These are phyloP conservation scores for Sminthurides aquaticus DNA, from an alignment of 2,888 invertebrate genomes.

Conservation along the genomic window DNA sequence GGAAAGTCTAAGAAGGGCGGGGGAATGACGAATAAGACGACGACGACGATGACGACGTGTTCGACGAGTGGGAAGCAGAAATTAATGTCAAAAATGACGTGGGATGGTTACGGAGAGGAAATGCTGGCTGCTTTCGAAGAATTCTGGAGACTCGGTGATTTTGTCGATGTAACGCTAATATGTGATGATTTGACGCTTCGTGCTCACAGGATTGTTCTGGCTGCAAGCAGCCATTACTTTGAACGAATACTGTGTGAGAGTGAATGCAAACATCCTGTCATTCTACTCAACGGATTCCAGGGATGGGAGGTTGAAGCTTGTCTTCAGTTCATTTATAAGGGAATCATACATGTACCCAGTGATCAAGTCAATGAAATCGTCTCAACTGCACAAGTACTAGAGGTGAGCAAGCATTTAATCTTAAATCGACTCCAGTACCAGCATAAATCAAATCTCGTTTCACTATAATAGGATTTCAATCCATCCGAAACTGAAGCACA, in stretches of 20 bases:
- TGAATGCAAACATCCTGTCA: constrained; percentile 87
- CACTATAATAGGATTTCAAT: too few species aligned
- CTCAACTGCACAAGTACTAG: constrained; percentile 78
- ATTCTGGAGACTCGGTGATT: constrained; percentile 74
- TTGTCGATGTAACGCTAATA: constrained; percentile 83
- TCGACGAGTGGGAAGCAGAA: not conserved
- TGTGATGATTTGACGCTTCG: constrained; percentile 64
- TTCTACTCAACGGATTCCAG: constrained; percentile 81
- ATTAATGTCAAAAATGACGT: constrained; percentile 50
- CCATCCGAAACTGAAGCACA: too few species aligned
- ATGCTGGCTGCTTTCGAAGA: constrained; percentile 80
- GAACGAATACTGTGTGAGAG: constrained; percentile 81
- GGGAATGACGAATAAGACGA: not conserved
- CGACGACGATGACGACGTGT: not conserved
- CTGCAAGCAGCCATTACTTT: constrained; percentile 76
- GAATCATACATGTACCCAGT: constrained; percentile 80
- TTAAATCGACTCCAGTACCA: too few species aligned
- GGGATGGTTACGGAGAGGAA: constrained; percentile 89
- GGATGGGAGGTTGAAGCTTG: constrained; percentile 84
- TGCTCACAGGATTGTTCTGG: constrained; percentile 85
- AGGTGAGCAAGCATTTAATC: constrained; percentile 48
- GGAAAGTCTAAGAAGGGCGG: not conserved
- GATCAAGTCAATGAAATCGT: constrained; percentile 75
- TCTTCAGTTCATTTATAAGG: constrained; percentile 89
- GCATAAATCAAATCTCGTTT: too few species aligned